Evolutionary conservation across 2,113 vertebrate genomes (phyloP), one percentile per base, ranked within the genome.

Genomic region (Lathamus discolor): DNA sequence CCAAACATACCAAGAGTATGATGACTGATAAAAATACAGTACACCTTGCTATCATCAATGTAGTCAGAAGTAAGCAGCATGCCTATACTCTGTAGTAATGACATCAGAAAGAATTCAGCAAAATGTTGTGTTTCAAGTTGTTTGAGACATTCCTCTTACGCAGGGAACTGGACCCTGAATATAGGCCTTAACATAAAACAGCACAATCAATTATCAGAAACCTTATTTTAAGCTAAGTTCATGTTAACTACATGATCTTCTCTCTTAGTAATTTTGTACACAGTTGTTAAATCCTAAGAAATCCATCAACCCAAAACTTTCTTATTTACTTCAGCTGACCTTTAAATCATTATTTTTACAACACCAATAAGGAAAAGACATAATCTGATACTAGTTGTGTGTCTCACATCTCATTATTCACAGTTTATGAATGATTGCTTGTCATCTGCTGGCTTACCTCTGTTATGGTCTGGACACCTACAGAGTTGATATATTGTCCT

Each of bases 391-490:
- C 85, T 83, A 49, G 35, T 17, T 51, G 15, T 67, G 44, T n/a
- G 33, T 37, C 77, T 37, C 49, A 51, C 9, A 78, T 67, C 24
- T 75, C 35, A 67, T 49, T 95, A 84, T 69, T 81, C 62, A 55
- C 24, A 68, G 39, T 16, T 95, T 96, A 90, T 95, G 95, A 93
- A 73, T 92, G 96, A 96, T 88, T 46, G 75, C 59, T 76, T 44
- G 41, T 68, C 39, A n/a, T 44, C 61, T 91, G 46, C 76, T 59
- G 51, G 13, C 14, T 91, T 87, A 54, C 70, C 74, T 84, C 37
- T 61, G 37, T 83, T 63, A 55, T n/a, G 6, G 69, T 66, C 91
- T 91, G 81, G 70, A 93, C 74, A 92, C 77, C 88, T 91, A 67
- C 62, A 59, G 77, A 89, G 70, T 76, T 92, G 86, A 92, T 61